These are phyloP conservation scores for Isoperla grammatica DNA, from an alignment of 2,888 invertebrate genomes.

Conservation along the genomic window DNA sequence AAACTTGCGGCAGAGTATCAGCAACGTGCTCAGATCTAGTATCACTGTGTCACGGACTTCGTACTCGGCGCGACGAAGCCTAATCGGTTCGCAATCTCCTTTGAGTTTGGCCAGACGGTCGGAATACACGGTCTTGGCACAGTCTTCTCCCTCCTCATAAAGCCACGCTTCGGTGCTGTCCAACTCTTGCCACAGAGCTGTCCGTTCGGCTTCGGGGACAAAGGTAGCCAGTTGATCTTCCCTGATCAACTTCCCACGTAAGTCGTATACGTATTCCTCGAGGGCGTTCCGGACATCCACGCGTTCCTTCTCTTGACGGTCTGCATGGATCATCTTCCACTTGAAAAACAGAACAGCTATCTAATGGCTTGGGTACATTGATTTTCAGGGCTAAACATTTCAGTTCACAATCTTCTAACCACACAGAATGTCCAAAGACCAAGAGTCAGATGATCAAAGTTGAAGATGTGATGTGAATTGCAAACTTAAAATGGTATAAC, in stretches of 20 bases:
- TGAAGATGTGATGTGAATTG: too few relatives aligned
- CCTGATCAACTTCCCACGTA: conserved; percentile 79
- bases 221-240: conserved; percentile 71
- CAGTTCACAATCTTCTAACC: not conserved
- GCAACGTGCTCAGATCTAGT: conserved; percentile 69
- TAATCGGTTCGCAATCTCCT: conserved; percentile 80
- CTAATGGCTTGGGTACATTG: too few relatives aligned
- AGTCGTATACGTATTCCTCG: conserved; percentile 97
- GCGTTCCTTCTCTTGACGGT: conserved; percentile 89
- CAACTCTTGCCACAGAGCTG: conserved; percentile 57
- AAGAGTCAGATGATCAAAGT: not conserved
- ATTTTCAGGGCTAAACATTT: not conserved
- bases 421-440: not conserved
- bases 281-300: conserved; percentile 94
- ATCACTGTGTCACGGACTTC: conserved; percentile 73
- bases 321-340: conserved; percentile 76
- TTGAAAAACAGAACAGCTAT: conserved; percentile 43
- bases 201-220: conserved; percentile 64
- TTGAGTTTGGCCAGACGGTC: conserved; percentile 49
- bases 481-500: too few relatives aligned
- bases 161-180: conserved; percentile 93
- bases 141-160: conserved; percentile 95
- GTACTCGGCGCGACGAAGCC: conserved; percentile 72
- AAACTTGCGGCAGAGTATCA: conserved; percentile 77
- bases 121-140: conserved; percentile 65